Evolutionary conservation across 2,113 vertebrate genomes (phyloP).

Genomic region (Brienomyrus brachyistius): DNA sequence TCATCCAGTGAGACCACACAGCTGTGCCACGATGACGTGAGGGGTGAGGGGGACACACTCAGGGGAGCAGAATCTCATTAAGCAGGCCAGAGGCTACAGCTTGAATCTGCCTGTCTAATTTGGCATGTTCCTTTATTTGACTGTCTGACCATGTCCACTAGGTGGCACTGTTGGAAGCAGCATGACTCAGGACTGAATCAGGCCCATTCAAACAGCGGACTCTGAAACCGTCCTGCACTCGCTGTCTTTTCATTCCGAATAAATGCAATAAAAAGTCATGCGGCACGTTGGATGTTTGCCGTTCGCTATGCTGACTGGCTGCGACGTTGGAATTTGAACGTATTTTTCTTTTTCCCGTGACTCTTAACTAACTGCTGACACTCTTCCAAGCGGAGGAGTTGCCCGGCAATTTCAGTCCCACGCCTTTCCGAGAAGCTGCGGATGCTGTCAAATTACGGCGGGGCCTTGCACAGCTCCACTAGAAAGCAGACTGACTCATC

Average conservation of each 20-base stretch:
- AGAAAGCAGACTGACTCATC: background rate
- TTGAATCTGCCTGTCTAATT: background rate
- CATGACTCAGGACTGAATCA: background rate
- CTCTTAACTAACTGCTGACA: background rate
- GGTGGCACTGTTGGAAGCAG: slow-evolving; percentile 7
- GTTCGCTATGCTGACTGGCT: background rate
- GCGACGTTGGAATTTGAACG: background rate
- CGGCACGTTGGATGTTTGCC: background rate
- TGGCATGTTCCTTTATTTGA: background rate
- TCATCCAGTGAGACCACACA: background rate
- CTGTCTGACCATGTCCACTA: background rate
- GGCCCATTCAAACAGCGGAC: background rate
- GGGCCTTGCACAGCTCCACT: background rate
- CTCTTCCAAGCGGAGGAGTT: background rate
- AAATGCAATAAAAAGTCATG: background rate
- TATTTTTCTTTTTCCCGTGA: background rate
- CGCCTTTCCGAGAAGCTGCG: background rate
- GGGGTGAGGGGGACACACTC: background rate
- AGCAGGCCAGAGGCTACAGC: background rate
- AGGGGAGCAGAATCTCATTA: background rate
- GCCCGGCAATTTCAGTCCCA: background rate
- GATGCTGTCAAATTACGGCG: background rate
- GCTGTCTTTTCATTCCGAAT: background rate
- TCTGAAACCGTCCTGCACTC: background rate
- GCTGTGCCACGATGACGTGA: background rate